Conservation (phyloP, 2,113 vertebrate species). For the Chamaea fasciata region DNA sequence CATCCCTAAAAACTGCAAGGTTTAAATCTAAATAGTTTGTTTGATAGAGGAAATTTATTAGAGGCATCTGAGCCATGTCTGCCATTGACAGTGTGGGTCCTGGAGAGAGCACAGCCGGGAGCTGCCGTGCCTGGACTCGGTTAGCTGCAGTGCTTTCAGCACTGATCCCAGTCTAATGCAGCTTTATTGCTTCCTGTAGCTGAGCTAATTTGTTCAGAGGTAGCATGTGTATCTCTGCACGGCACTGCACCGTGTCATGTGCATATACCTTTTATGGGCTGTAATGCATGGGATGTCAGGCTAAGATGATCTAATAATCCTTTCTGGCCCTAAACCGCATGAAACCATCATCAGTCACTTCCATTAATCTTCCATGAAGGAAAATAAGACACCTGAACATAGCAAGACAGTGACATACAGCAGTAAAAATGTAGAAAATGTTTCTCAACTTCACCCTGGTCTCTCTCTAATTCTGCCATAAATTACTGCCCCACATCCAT, state of each 20-base stretch:
- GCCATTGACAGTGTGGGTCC: neutral
- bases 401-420: slow-evolving; percentile 38
- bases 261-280: slow-evolving; percentile 27
- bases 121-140: neutral
- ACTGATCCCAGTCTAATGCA: neutral
- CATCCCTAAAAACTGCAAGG: neutral
- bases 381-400: slow-evolving; percentile 50
- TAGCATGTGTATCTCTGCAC: neutral
- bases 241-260: neutral
- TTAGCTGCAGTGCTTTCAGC: neutral
- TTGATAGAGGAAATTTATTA: neutral
- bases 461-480: neutral
- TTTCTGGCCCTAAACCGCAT: slow-evolving; percentile 47
- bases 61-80: neutral
- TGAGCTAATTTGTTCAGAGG: slow-evolving; percentile 48
- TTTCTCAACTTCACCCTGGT: neutral
- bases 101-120: neutral
- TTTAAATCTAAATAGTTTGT: neutral
- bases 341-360: slow-evolving; percentile 44
- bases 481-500: neutral
- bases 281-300: slow-evolving; percentile 29
- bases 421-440: slow-evolving; percentile 46
- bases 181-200: slow-evolving; percentile 40
- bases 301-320: slow-evolving; percentile 54
- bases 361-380: slow-evolving; percentile 51